Base-by-base conservation (phyloP, 1,140 invertebrate species). In the Carcinoscorpius rotundicauda region DNA sequence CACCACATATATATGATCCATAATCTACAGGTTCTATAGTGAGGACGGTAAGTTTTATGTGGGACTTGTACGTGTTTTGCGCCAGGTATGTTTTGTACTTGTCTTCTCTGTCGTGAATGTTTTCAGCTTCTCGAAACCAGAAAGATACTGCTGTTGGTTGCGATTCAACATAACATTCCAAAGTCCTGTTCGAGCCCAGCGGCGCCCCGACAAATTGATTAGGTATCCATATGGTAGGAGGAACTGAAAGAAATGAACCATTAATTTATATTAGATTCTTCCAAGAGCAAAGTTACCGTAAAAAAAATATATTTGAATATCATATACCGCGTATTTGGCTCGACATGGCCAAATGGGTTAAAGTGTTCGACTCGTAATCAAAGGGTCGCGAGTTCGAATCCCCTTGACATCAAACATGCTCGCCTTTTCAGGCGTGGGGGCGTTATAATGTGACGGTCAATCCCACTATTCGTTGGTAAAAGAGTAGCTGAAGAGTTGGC, bases 1-100 rank as follows among this genome's bases (percentile, higher is more conserved):
- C 91, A 4, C 93, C 86, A 75, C 91, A 95, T 77, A 91, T 92
- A 78, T 93, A 93, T 61, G 83, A 88, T 10, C 89, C 90, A 75
- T 88, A 91, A 77, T 93, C 89, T 58, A 74, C 72, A 66, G 74
- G 71, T 3, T 61, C 49, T 8, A 69, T 6, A 52, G 60, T 49
- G 4, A n/a, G 53, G 48, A 68, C 66, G 53, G 49, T 65, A 4
- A 68, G 58, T 58, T 49, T 5, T 55, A 66, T 58, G n/a, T 62
- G 60, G 6, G 8, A 48, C 49, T 62, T 66, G 29, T 62, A 66
- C 9, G 4, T 62, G 4, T n/a, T 9, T 5, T 29, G 9, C 50
- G 9, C n/a, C 6, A 55, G 10, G 6, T 50, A n/a, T 29, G 61
- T 50, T 10, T 48, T 64, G 29, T 63, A 49, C 49, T 67, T 60